Base-by-base conservation (phyloP, 2,797 vertebrate species). In the Glossophaga mutica region DNA sequence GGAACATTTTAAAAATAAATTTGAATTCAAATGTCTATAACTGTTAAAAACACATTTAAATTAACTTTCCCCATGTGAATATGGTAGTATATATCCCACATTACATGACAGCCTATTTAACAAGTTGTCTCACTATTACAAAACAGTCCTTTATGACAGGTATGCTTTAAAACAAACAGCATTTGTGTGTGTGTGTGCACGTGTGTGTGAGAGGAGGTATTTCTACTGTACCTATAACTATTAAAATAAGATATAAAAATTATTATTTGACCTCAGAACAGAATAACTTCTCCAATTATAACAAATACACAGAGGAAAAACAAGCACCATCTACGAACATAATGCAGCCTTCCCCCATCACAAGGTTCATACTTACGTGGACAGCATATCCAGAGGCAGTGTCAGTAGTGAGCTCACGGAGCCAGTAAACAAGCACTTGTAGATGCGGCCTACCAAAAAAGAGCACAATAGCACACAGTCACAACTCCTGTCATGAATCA, bases 361-460 rank as follows among this genome's bases (percentile, higher is more conserved):
- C 46, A 34, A 3, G 59, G 14, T 22, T 46, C 14, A 59, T 96
- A 99, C 99, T 99, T 99, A 99, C 99, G 99, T 99, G 97, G 99
- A 99, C 96, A 99, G 98, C 99, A 99, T 99, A 97, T 99, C 99
- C 98, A 99, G 98, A 1, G 99, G 99, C 98, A 99, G 98, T 42
- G 99, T 99, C 98, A 99, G 99, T 95, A 99, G 99, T 93, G 99
- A 99, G 99, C 99, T 99, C 99, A 99, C 99, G 77, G 99, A 99
- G 98, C 99, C 99, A 95, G 99, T 99, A 99, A 99, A 99, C 98
- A 99, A 99, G 99, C 99, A 99, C 98, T 99, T 99, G 99, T 99
- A 99, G 98, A 99, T 99, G 73, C 99, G 99, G 99, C 99, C 99
- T 99, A 96, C 0, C 3, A 12, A 97, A 94, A 93, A 92, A 95